These are phyloP conservation scores for Sebastes trivittatus DNA, from an alignment of 2,797 vertebrate species.

Conservation along the genomic window DNA sequence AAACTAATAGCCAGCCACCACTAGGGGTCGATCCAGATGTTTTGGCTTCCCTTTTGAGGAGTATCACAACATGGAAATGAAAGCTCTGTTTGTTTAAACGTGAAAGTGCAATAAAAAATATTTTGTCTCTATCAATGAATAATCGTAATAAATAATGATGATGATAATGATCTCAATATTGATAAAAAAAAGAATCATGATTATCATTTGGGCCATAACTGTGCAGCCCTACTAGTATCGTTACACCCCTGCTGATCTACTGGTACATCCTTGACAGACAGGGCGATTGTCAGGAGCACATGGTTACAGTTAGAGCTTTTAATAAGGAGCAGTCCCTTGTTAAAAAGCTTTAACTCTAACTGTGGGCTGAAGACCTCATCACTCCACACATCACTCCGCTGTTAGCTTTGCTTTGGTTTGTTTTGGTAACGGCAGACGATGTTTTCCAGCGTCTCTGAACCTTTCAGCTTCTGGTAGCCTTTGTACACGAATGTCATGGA, in stretches of 20 bases:
- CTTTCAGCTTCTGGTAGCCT: not conserved
- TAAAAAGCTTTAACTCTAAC: constrained; percentile 8
- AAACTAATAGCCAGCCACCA: too few relatives aligned
- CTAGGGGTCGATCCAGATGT: too few relatives aligned
- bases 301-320: not conserved
- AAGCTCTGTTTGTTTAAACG: too few relatives aligned
- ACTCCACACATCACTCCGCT: not conserved
- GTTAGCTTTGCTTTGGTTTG: not conserved
- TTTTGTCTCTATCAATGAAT: too few relatives aligned
- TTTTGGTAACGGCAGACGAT: not conserved
- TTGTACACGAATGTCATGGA: not conserved
- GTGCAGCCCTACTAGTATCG: too few relatives aligned
- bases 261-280: not conserved
- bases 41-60: too few relatives aligned
- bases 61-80: too few relatives aligned
- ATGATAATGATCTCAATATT: too few relatives aligned
- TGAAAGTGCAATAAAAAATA: too few relatives aligned
- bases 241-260: not conserved
- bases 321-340: not conserved
- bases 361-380: not conserved
- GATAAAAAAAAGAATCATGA: too few relatives aligned
- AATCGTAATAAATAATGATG: too few relatives aligned
- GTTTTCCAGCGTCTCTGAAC: not conserved
- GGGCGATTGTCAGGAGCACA: not conserved
- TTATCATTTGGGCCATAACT: too few relatives aligned